Base-by-base conservation (phyloP, 2,888 invertebrate species). In the Creontiades dilutus region DNA sequence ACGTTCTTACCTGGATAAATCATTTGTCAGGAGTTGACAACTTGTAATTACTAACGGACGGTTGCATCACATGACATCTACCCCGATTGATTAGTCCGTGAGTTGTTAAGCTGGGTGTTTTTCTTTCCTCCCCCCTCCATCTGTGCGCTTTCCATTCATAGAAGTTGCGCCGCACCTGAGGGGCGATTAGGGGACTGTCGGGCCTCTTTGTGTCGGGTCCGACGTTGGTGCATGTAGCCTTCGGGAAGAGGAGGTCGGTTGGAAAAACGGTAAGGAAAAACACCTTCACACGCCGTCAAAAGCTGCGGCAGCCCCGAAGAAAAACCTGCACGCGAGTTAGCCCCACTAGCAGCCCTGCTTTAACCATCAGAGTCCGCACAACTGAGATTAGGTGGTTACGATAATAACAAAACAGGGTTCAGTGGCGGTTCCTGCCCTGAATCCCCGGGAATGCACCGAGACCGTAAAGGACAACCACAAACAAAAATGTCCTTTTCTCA, bases 221-320 rank as follows among this genome's bases (percentile, higher is more conserved):
- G 68, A 68, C 23, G 68, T 68, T 68, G 68, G 68, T 68, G 23
- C 23, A 68, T 68, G 68, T 68, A 23, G 68, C 13, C 68, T 68
- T 68, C 68, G 19, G 5, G 23, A 68, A 23, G 23, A 23, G 19
- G 68, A 19, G 68, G 68, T 23, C 68, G 19, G 19, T 68, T 27
- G 68, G 68, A 68, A 23, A 68, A 23, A 23, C 68, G 23, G 68
- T 13, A 11, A 23, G 68, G 11, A 68, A 68, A 68, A 68, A 68
- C 68, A 23, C 68, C 23, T 68, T 68, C 68, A 68, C 68, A 23
- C 68, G 12, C 0, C 68, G 23, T 68, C 68, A 68, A 68, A 68
- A 68, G 68, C 27, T 12, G 68, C 68, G 68, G 23, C 68, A 19
- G 23, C 3, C 68, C 13, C 23, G 4, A 27, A 68, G 7, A 68